Conservation (phyloP, 2,888 invertebrate genomes). For the Drosophila imparisetae region DNA sequence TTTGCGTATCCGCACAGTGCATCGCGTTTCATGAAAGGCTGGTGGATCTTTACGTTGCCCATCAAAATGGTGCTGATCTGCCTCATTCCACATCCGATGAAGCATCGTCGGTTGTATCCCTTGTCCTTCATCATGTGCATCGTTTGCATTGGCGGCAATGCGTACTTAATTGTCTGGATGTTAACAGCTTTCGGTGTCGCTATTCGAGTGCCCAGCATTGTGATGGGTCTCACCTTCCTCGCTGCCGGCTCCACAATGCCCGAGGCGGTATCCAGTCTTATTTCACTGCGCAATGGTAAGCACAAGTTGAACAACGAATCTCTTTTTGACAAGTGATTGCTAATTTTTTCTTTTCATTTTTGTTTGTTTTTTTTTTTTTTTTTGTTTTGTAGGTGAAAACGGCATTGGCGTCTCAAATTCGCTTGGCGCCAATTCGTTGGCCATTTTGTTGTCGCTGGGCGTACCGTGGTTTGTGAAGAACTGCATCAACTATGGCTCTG, state of each 20-base stretch:
- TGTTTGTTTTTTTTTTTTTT: background rate
- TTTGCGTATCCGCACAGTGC: slow-evolving; percentile 85
- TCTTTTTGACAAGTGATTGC: background rate
- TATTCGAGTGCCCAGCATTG: slow-evolving; percentile 92
- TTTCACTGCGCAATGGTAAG: slow-evolving; percentile 93
- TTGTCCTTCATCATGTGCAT: slow-evolving; percentile 94
- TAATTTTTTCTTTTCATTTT: background rate
- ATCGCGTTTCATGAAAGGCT: slow-evolving; percentile 79
- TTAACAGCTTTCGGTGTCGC: slow-evolving; percentile 93
- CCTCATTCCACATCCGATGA: slow-evolving; percentile 90
- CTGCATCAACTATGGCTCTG: slow-evolving; percentile 85
- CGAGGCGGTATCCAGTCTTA: slow-evolving; percentile 91
- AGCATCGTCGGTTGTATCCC: slow-evolving; percentile 88
- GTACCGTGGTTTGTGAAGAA: slow-evolving; percentile 94
- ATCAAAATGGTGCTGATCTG: slow-evolving; percentile 88
- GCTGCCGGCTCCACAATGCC: slow-evolving; percentile 96
- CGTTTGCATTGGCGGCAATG: slow-evolving; percentile 92
- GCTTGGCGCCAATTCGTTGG: slow-evolving; percentile 93
- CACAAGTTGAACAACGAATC: background rate
- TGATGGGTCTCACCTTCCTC: slow-evolving; percentile 96
- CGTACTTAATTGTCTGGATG: slow-evolving; percentile 97
- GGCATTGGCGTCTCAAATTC: slow-evolving; percentile 95
- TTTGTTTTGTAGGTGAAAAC: slow-evolving; percentile 89
- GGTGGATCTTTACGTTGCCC: slow-evolving; percentile 91
- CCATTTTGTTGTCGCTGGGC: slow-evolving; percentile 92